Percentiles rank a stretch among this genome's conserved stretches.
Evolutionary conservation across 1,140 invertebrate genomes (phyloP).

Genomic region (Lucilia cuprina): DNA sequence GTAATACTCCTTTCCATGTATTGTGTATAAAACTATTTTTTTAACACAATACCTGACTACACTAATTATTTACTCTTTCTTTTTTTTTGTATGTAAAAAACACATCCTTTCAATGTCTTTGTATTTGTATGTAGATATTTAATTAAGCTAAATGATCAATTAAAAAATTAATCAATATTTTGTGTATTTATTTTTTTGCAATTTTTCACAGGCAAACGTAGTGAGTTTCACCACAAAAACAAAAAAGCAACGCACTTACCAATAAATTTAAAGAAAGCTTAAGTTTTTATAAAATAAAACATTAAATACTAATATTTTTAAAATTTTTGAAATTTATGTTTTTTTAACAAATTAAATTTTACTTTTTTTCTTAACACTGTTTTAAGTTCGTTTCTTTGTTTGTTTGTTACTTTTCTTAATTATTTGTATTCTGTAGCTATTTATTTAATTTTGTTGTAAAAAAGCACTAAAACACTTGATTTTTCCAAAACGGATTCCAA

Average conservation of each 20-base stretch:
- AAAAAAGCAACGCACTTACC: conserved; percentile 26
- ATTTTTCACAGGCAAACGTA: conserved; percentile 33
- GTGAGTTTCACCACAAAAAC: conserved; percentile 29
- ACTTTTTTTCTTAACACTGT: not conserved
- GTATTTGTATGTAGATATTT: too few species aligned
- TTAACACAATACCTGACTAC: too few species aligned
- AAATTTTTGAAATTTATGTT: not conserved
- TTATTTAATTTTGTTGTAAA: not conserved
- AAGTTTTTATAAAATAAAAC: conserved; percentile 20
- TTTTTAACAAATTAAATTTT: not conserved
- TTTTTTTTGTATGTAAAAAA: too few species aligned
- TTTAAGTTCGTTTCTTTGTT: not conserved
- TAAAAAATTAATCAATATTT: conserved; percentile 22
- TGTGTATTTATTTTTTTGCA: conserved; percentile 20
- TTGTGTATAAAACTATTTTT: too few species aligned
- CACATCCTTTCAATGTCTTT: too few species aligned
- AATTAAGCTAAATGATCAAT: not conserved
- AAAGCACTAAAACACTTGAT: not conserved
- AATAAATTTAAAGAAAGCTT: conserved; percentile 26
- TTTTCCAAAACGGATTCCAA: too few species aligned
- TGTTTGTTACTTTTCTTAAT: not conserved
- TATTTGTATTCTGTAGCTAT: not conserved
- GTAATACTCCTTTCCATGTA: too few species aligned
- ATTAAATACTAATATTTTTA: not conserved
- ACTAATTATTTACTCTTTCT: too few species aligned